These are phyloP conservation scores for Phalloptychus januarius DNA, from an alignment of 2,797 vertebrate genomes.

Conservation along the genomic window DNA sequence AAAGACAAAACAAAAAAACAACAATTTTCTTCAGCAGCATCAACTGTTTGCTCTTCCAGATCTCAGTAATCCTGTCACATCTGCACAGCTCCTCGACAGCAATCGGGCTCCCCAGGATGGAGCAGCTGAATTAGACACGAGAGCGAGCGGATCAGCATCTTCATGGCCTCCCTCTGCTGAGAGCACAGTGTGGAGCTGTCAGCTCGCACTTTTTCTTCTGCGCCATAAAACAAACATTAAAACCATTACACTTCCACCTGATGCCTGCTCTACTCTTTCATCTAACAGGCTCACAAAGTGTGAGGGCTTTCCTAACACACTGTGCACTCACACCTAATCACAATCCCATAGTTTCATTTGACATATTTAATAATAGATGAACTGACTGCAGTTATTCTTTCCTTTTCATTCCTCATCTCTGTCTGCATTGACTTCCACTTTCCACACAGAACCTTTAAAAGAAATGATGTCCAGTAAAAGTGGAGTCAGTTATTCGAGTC, in stretches of 20 bases:
- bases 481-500: neutral
- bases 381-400: constrained; percentile 1
- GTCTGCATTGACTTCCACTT: constrained; percentile 1
- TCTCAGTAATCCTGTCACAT: constrained; percentile 11
- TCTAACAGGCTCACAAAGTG: neutral
- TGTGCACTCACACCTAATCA: constrained; percentile 1
- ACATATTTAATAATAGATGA: constrained; percentile 14
- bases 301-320: constrained; percentile 8
- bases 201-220: constrained; percentile 13
- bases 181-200: constrained; percentile 1
- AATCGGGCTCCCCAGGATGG: constrained; percentile 5
- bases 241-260: constrained; percentile 7
- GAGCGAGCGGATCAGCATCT: neutral
- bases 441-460: constrained; percentile 6
- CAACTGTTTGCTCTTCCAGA: constrained; percentile 11
- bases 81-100: neutral
- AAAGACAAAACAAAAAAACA: constrained; percentile 9
- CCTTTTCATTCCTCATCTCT: constrained; percentile 5
- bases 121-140: neutral
- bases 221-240: constrained; percentile 15
- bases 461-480: constrained; percentile 14
- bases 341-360: constrained; percentile 22
- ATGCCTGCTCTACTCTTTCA: constrained; percentile 5
- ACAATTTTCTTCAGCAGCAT: neutral
- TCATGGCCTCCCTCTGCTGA: neutral